phyloP scores from a whole-genome alignment of 2,888 invertebrate genomes.

The Noctua comes region DNA sequence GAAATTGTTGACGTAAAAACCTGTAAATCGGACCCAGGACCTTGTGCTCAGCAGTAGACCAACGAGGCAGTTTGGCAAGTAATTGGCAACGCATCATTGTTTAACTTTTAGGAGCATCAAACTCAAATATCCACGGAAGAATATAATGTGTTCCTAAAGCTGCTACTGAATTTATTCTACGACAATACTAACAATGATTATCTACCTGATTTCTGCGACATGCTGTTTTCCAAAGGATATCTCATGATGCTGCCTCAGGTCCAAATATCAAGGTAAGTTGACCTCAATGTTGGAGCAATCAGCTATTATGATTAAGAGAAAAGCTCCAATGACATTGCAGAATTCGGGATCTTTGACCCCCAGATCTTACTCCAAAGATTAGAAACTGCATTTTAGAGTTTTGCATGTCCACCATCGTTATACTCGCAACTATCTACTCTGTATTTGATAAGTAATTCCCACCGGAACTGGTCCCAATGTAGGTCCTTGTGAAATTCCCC shows the following conservation, averaged over 20 bases:
- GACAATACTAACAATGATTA: conserved; percentile 70
- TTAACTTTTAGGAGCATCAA: conserved; percentile 80
- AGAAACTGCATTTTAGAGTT: background rate
- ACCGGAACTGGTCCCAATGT: background rate
- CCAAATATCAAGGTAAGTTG: conserved; percentile 79
- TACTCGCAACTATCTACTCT: background rate
- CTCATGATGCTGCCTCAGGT: conserved; percentile 81
- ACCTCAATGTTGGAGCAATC: background rate
- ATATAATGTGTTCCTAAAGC: conserved; percentile 81
- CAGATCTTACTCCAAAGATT: background rate
- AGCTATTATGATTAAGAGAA: background rate
- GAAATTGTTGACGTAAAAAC: no score
- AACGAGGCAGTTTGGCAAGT: background rate
- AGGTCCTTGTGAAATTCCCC: background rate
- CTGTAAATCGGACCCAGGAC: no score
- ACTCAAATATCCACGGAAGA: conserved; percentile 79
- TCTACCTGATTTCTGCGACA: conserved; percentile 81
- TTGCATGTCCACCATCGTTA: background rate
- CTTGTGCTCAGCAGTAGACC: background rate
- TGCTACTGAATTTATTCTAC: conserved; percentile 78
- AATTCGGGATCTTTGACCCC: background rate
- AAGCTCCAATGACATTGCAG: background rate
- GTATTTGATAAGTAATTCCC: background rate
- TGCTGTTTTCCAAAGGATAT: conserved; percentile 81
- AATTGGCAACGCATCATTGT: background rate